Base-by-base conservation (phyloP, 2,888 invertebrate genomes). In the Euplagia quadripunctaria region DNA sequence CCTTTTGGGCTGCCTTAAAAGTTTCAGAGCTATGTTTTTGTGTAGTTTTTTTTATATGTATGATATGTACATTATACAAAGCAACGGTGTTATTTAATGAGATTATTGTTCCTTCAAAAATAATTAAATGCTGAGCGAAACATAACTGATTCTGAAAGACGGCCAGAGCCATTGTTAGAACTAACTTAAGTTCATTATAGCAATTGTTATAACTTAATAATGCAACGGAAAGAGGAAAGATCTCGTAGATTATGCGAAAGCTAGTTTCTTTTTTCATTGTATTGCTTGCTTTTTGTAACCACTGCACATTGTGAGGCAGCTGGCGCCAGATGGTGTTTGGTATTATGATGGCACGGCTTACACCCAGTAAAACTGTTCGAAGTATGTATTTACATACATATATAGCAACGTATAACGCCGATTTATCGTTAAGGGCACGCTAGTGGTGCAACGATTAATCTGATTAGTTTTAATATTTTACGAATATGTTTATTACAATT, bases 91-190 rank as follows among this genome's bases (percentile, higher is more conserved):
- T 67, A 55, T 64, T 17, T 76, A 72, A 81, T 73, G 64, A 72
- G 68, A 67, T 77, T 71, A 78, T 77, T 75, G 75, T 80, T 74
- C 70, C 42, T 72, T 66, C 66, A 51, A 73, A 76, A 74, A 67
- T 69, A 75, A 74, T 65, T 64, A 74, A 75, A 76, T 64, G 52
- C 43, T 73, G 75, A 82, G 82, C 66, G 79, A 80, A 79, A 76
- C 74, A 43, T 31, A 51, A 64, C 71, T n/a, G 9, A 74, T 75
- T 77, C 77, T 74, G 75, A 79, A 78, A 79, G 61, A 77, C 58
- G 69, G 70, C 71, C 64, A 70, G 49, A 31, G 16, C 58, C 69
- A 80, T 79, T 82, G 73, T 80, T 76, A 43, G 42, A 43, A 68
- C 31, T 73, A 51, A 63, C 46, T 72, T 55, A 12, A 68, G 67